phyloP scores from a whole-genome alignment of 30 jellyfish, hydroid and myxozoan genomes.

The Aurelia aurita region DNA sequence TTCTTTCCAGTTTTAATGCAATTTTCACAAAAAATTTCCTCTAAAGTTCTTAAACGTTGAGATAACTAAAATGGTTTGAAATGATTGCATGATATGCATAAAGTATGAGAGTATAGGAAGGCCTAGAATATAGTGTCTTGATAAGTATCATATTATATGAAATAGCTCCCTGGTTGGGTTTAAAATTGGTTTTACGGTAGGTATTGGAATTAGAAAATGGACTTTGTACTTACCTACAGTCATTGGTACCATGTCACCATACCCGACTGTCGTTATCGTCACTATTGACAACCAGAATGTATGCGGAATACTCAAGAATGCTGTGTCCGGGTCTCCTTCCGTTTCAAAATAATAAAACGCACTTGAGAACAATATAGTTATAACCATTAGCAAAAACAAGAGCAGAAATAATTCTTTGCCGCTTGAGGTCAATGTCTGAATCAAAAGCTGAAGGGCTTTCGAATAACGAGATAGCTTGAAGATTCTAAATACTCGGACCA shows the following conservation, averaged over 20 bases:
- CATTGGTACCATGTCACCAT: slow-evolving; percentile 90
- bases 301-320: slow-evolving; percentile 85
- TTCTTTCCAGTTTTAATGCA: too few relatives aligned
- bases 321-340: slow-evolving; percentile 52
- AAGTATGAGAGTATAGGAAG: too few relatives aligned
- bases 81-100: too few relatives aligned
- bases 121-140: too few relatives aligned
- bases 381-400: slow-evolving; percentile 59
- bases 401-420: slow-evolving; percentile 74
- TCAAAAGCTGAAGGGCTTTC: slow-evolving; percentile 77
- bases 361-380: slow-evolving; percentile 71
- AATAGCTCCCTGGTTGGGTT: too few relatives aligned
- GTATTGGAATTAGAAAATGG: too few relatives aligned
- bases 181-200: too few relatives aligned
- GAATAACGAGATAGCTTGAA: slow-evolving; percentile 90
- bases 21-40: too few relatives aligned
- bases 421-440: slow-evolving; percentile 80
- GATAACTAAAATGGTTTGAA: too few relatives aligned
- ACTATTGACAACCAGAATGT: slow-evolving; percentile 90
- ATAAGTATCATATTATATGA: too few relatives aligned
- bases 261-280: slow-evolving; percentile 92
- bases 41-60: too few relatives aligned
- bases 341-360: slow-evolving; percentile 85
- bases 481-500: slow-evolving; percentile 86
- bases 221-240: slow-evolving; percentile 70